Evolutionary conservation across 2,888 invertebrate species (phyloP), one percentile per base, ranked within the genome.

Genomic region (Drosophila prostipennis): DNA sequence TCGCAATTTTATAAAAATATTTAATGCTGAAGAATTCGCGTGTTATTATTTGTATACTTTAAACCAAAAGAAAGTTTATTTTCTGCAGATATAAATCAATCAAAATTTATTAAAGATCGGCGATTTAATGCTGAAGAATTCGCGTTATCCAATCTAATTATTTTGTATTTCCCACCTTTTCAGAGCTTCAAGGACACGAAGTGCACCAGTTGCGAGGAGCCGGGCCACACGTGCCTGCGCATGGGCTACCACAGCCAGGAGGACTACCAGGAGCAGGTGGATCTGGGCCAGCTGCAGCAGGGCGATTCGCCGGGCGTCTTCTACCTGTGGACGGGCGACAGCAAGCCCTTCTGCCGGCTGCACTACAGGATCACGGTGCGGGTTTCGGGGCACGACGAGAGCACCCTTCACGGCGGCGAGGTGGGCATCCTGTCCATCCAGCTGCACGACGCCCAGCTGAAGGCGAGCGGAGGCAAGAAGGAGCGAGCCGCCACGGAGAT

Each of bases 281-380:
- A 90, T 4, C 91, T 91, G 0, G 93, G 93, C 0, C 86, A 92
- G 3, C 91, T 94, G 7, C 91, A 93, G 19, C 91, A 93, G 51
- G 37, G 77, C 29, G 78, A 82, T 32, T 89, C 93, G 0, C 93
- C 94, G 53, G 92, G 95, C 1, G 93, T 94, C 0, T 93, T 96
- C 19, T 98, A 95, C 89, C 93, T 96, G 0, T 94, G 96, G 89
- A 97, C 97, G 0, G 95, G 95, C 8, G 93, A 93, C 40, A 90
- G 92, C 1, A 93, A 93, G 65, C 97, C 97, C 13, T 97, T 93
- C 91, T 97, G 97, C 91, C 95, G 97, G 95, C 94, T 94, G 92
- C 97, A 98, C 89, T 97, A 97, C 87, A 94, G 95, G 87, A 93
- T 98, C 10, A 94, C 94, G 0, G 93, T 97, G 14, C 94, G 94